Base-by-base conservation (phyloP, 2,113 vertebrate genomes). In the Corythoichthys haematopterus region DNA sequence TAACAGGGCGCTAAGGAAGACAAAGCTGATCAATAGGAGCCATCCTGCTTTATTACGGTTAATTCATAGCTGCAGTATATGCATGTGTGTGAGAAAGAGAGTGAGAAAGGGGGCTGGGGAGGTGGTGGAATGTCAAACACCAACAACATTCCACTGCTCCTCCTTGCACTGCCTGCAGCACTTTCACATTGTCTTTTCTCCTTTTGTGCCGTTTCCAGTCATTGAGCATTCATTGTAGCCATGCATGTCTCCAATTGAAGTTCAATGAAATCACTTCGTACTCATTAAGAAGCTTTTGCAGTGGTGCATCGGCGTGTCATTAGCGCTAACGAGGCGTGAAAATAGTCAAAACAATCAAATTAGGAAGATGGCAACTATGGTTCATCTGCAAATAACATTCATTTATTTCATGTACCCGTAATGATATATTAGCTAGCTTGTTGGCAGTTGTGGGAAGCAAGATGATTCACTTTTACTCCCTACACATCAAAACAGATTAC, bases 121-220 rank as follows among this genome's bases (percentile, higher is more conserved):
- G 77, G 58, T 64, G 71, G 69, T 84, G 87, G 88, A 91, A 91
- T 91, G 88, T 88, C 88, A 91, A 91, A 91, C 87, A 90, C 88
- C 90, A 91, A 91, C 91, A 91, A 85, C 91, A 92, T 92, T 92
- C 90, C 91, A 80, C 59, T 83, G 83, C 83, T 82, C 84, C 87
- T 85, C 82, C 87, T 89, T 86, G 82, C 83, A 84, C 81, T 68
- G 87, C 87, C 88, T 87, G 85, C 81, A 85, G 89, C 87, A 79
- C 71, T 83, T 84, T 82, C 40, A 74, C 78, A 88, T 89, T 88
- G 86, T 88, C 75, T 87, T 83, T 75, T 77, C 68, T 69, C 77
- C 83, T 81, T 89, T 90, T 85, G 80, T 84, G 64, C 69, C 60
- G 80, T 77, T 77, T 78, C 35, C 73, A 88, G 73, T 86, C 80